Conservation (phyloP, 2,888 invertebrate genomes). For the Pristionchus mayeri region DNA sequence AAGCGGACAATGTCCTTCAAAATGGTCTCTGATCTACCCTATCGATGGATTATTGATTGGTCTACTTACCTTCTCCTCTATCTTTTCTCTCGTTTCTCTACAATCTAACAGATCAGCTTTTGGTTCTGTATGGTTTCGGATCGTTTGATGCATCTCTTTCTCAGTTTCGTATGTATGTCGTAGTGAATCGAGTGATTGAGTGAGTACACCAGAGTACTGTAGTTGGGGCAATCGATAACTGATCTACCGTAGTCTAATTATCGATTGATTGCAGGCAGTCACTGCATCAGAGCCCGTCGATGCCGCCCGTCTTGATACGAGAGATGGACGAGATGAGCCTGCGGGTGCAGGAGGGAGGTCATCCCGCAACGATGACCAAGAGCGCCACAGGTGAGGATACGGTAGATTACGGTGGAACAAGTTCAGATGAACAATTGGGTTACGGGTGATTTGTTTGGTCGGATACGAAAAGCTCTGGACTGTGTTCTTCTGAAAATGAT, state of each 20-base stretch:
- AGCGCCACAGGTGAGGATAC: conserved; percentile 68
- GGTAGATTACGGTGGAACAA: background rate
- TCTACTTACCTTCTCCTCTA: background rate
- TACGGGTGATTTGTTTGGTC: too few relatives aligned
- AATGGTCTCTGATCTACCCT: conserved; percentile 58
- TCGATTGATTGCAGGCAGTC: conserved; percentile 60
- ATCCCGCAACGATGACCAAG: conserved; percentile 67
- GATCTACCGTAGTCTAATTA: background rate
- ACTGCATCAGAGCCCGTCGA: conserved; percentile 74
- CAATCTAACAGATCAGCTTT: background rate
- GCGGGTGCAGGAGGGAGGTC: background rate
- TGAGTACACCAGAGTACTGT: background rate
- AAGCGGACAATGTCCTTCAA: conserved; percentile 60
- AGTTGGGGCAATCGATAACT: too few relatives aligned
- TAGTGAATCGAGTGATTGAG: conserved; percentile 3
- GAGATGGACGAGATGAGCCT: conserved; percentile 58
- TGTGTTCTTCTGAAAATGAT: too few relatives aligned
- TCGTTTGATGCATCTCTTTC: background rate
- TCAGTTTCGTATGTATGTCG: conserved; percentile 6
- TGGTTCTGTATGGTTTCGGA: background rate
- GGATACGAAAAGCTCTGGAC: too few relatives aligned
- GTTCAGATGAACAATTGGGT: too few relatives aligned
- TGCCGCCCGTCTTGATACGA: conserved; percentile 73
- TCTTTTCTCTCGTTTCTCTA: background rate
- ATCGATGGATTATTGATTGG: background rate